phyloP scores from a whole-genome alignment of 2,113 vertebrate species.

The Tursiops truncatus region DNA sequence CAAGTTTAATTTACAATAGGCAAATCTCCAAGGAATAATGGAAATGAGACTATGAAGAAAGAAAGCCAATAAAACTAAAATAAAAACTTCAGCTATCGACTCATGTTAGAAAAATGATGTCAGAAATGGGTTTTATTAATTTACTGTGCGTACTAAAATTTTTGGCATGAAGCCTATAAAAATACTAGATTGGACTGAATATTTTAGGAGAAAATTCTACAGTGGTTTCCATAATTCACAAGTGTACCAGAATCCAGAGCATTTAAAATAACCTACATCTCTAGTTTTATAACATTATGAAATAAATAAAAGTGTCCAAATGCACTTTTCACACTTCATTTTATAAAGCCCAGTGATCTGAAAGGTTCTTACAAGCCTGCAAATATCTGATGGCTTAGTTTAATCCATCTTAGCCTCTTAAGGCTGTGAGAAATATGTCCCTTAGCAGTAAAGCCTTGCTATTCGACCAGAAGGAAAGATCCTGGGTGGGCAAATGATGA shows the following conservation, averaged over 20 bases:
- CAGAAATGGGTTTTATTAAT: constrained; percentile 66
- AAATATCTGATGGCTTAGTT: constrained; percentile 9
- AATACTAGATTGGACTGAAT: constrained; percentile 40
- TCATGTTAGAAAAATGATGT: constrained; percentile 67
- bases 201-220: constrained; percentile 48
- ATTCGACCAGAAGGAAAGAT: not conserved
- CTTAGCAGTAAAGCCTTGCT: not conserved
- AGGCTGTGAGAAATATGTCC: not conserved
- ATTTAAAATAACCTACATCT: not conserved
- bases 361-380: not conserved
- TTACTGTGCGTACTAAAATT: constrained; percentile 52
- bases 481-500: not conserved
- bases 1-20: constrained; percentile 73
- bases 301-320: constrained; percentile 34
- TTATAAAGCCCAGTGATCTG: not conserved
- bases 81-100: constrained; percentile 58
- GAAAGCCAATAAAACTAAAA: constrained; percentile 60
- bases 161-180: constrained; percentile 68
- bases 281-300: not conserved
- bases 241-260: not conserved
- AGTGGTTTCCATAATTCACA: constrained; percentile 45
- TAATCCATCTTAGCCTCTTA: not conserved
- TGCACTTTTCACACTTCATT: constrained; percentile 20
- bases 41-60: constrained; percentile 59
- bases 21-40: constrained; percentile 68